A percentile compares a stretch with the other conserved stretches of the same genome.
These are phyloP conservation scores for Melanaphis sacchari DNA, from an alignment of 1,140 invertebrate genomes.

Conservation along the genomic window DNA sequence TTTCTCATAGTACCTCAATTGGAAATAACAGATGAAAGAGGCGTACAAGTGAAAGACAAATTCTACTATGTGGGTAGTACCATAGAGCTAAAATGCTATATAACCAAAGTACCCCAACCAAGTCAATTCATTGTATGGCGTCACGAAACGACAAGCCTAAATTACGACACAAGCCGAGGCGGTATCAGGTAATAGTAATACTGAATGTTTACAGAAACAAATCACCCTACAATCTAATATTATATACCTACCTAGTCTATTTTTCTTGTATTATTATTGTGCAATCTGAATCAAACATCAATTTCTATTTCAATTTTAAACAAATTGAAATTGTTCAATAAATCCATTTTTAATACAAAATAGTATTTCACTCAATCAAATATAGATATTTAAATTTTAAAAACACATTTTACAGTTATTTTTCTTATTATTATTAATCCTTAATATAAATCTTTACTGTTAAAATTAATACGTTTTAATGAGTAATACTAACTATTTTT, in stretches of 20 bases:
- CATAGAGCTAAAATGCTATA: slow-evolving; percentile 83
- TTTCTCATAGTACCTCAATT: slow-evolving; percentile 78
- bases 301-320: background rate
- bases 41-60: slow-evolving; percentile 78
- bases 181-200: slow-evolving; percentile 80
- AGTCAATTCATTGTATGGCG: slow-evolving; percentile 81
- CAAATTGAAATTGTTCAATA: slow-evolving; percentile 5
- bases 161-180: slow-evolving; percentile 83
- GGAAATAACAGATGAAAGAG: slow-evolving; percentile 82
- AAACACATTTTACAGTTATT: no score
- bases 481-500: background rate
- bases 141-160: slow-evolving; percentile 78
- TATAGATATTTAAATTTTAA: no score
- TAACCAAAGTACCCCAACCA: slow-evolving; percentile 79
- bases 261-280: background rate
- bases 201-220: slow-evolving; percentile 27
- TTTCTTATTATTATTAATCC: background rate
- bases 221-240: background rate
- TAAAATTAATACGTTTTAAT: background rate
- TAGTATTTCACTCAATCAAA: background rate
- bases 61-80: slow-evolving; percentile 87
- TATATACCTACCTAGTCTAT: background rate
- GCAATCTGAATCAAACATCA: background rate
- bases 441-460: background rate
- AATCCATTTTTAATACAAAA: background rate